Conservation (phyloP, 2,888 invertebrate species). For the Ceramica pisi region DNA sequence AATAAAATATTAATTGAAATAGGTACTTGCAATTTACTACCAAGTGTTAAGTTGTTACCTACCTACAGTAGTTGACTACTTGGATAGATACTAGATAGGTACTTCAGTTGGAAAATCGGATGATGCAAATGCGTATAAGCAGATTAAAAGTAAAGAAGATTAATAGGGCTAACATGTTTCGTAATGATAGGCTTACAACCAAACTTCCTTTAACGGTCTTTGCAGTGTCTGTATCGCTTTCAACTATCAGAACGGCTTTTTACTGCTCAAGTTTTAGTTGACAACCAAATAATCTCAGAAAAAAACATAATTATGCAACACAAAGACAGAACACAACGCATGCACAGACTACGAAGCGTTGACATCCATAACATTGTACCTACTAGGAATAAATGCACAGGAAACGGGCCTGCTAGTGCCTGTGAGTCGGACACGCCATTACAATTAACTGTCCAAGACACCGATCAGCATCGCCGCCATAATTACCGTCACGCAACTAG, state of each 20-base stretch:
- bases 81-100: not conserved
- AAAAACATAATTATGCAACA: conserved; percentile 9
- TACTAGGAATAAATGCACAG: conserved; percentile 74
- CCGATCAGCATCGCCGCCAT: conserved; percentile 74
- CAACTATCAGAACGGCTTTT: not conserved
- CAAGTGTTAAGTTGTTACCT: not conserved
- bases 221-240: not conserved
- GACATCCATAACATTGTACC: conserved; percentile 57
- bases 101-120: conserved; percentile 3
- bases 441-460: conserved; percentile 83
- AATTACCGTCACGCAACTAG: conserved; percentile 84
- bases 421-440: conserved; percentile 75
- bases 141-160: not conserved
- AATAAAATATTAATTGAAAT: conserved; percentile 37
- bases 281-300: not conserved
- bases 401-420: conserved; percentile 74
- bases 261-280: not conserved
- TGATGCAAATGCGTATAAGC: not conserved
- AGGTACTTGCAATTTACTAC: conserved; percentile 21
- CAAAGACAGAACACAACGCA: conserved; percentile 20
- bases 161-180: not conserved
- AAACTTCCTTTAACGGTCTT: not conserved
- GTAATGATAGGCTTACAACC: not conserved
- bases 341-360: conserved; percentile 32
- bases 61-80: not conserved